Conservation (phyloP, 2,888 invertebrate genomes). For the Dasysyrphus tricinctus region DNA sequence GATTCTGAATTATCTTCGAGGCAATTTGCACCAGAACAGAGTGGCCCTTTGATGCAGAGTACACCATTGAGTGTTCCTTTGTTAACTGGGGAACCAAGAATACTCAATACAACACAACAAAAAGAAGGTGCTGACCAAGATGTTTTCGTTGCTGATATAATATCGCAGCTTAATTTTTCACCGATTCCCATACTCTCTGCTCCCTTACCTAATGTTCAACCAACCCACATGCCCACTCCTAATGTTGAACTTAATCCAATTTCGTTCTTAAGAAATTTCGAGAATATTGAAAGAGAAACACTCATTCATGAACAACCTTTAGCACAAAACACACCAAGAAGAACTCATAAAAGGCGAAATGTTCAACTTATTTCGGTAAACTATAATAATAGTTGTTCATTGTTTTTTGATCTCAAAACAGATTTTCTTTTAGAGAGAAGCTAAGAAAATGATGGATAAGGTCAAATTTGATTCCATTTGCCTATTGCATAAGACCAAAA, state of each 20-base stretch:
- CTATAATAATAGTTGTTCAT: not conserved
- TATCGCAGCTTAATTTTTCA: constrained; percentile 54
- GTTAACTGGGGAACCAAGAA: not conserved
- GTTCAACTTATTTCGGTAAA: not conserved
- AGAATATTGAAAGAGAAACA: not conserved
- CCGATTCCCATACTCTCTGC: constrained; percentile 15
- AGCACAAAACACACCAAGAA: not conserved
- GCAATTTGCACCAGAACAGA: not conserved
- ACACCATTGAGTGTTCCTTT: constrained; percentile 49
- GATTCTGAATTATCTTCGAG: not conserved
- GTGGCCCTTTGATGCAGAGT: constrained; percentile 52
- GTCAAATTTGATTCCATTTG: constrained; percentile 26
- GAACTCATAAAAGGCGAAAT: not conserved
- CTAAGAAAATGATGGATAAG: constrained; percentile 19
- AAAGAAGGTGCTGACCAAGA: constrained; percentile 1
- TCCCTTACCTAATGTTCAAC: not conserved
- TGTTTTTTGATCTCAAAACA: not conserved
- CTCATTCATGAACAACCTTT: not conserved
- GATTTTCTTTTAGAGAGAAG: constrained; percentile 7
- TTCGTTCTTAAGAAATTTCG: constrained; percentile 24
- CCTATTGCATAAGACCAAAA: not conserved
- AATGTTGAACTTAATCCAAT: not conserved
- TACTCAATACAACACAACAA: not conserved
- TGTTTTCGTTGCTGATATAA: constrained; percentile 28
- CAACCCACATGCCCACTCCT: not conserved